Conservation (phyloP, 2,888 invertebrate genomes). For the Metellina segmentata region DNA sequence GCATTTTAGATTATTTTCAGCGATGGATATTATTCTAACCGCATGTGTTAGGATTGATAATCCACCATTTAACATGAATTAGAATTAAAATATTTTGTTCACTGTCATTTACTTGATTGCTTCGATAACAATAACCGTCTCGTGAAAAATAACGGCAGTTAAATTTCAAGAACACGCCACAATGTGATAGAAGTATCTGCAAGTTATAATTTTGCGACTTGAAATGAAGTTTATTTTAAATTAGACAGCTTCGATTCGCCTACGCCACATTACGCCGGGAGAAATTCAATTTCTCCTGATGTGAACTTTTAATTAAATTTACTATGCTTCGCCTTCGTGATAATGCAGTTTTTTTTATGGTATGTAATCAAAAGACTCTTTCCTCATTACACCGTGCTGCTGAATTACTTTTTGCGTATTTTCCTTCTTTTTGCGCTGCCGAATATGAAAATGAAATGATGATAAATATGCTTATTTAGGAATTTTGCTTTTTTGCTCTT, state of each 20-base stretch:
- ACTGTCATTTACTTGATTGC: background rate
- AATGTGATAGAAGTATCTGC: background rate
- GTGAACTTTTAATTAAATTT: slow-evolving; percentile 53
- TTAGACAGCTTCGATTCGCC: slow-evolving; percentile 21
- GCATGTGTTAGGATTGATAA: too few species aligned
- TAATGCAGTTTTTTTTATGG: slow-evolving; percentile 33
- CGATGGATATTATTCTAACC: too few species aligned
- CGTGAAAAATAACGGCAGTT: background rate
- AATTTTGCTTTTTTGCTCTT: background rate
- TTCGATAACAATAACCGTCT: background rate
- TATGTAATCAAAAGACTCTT: slow-evolving; percentile 22
- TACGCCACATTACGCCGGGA: slow-evolving; percentile 1
- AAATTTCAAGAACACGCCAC: background rate
- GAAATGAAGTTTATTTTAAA: slow-evolving; percentile 42
- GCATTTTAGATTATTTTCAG: too few species aligned
- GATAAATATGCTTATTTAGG: slow-evolving; percentile 16
- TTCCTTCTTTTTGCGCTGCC: background rate
- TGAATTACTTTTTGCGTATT: slow-evolving; percentile 1
- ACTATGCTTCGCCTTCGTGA: background rate
- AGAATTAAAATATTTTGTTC: background rate
- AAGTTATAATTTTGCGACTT: slow-evolving; percentile 15
- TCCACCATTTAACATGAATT: background rate
- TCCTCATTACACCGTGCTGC: background rate
- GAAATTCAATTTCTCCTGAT: slow-evolving; percentile 25
- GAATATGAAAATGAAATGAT: slow-evolving; percentile 7